A percentile compares a stretch with the other conserved stretches of the same genome.
Evolutionary conservation across 2,888 invertebrate species (phyloP).

Genomic region (Embidobia sp.): DNA sequence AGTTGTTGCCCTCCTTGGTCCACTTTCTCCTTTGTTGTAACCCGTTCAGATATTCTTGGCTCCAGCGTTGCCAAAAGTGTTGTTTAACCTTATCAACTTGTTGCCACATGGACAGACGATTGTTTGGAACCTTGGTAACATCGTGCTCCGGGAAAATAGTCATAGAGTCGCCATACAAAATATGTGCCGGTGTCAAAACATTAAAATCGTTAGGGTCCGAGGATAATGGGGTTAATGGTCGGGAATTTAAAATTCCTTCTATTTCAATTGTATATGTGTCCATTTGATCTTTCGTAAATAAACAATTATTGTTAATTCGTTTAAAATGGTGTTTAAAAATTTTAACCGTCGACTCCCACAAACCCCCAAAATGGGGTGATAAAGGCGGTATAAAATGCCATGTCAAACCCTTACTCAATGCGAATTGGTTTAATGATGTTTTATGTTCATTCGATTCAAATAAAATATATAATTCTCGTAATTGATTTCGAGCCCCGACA

Average conservation of each 20-base stretch:
- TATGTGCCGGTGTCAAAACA: neutral
- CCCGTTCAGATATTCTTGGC: too few relatives aligned
- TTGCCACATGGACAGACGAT: neutral
- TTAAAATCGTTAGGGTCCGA: neutral
- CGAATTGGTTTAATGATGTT: neutral
- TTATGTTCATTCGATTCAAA: neutral
- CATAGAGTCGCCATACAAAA: neutral
- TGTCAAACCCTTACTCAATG: neutral
- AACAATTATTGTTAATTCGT: neutral
- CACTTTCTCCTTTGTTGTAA: too few relatives aligned
- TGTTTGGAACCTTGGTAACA: neutral
- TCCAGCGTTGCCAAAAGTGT: too few relatives aligned
- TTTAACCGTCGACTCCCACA: neutral
- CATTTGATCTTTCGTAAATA: constrained; percentile 1
- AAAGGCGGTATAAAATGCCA: neutral
- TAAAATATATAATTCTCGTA: neutral
- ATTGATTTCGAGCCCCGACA: neutral
- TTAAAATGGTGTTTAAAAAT: neutral
- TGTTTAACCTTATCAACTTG: too few relatives aligned
- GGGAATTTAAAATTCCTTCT: neutral
- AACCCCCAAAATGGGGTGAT: neutral
- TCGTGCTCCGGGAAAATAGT: neutral
- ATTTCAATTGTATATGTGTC: neutral
- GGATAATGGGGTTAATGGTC: neutral
- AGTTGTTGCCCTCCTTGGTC: too few relatives aligned